phyloP scores from a whole-genome alignment of 1,140 invertebrate species.

The Trichomalopsis sarcophagae region DNA sequence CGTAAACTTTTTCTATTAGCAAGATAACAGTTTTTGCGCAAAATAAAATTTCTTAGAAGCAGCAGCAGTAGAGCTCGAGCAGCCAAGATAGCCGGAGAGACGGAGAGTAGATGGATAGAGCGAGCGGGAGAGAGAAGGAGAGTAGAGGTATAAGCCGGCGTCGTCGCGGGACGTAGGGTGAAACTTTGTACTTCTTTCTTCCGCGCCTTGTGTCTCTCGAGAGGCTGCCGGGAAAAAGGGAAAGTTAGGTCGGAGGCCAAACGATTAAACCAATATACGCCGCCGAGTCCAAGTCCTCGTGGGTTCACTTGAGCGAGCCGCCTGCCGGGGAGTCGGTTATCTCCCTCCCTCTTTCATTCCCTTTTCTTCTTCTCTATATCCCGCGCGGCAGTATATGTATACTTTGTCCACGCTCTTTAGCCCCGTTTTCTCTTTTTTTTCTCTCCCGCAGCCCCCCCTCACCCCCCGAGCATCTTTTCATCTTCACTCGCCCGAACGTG shows the following conservation, averaged over 20 bases:
- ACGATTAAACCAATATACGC: constrained; percentile 51
- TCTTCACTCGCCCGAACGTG: not conserved
- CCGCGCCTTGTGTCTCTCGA: constrained; percentile 29
- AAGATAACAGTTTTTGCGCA: constrained; percentile 41
- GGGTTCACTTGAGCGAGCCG: not conserved
- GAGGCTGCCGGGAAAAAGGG: constrained; percentile 40
- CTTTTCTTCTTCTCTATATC: not conserved
- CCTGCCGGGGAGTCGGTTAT: not conserved
- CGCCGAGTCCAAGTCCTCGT: constrained; percentile 1
- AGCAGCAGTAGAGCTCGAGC: not conserved
- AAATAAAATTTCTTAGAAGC: constrained; percentile 44
- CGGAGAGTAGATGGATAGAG: not conserved
- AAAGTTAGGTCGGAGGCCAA: constrained; percentile 44
- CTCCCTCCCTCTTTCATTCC: not conserved
- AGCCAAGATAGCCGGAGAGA: not conserved
- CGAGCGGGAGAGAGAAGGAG: not conserved
- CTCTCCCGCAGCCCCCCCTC: not conserved
- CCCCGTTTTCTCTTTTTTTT: not conserved
- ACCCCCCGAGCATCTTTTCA: constrained; percentile 1
- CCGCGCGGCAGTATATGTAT: not conserved
- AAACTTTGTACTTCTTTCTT: constrained; percentile 51
- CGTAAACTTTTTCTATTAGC: constrained; percentile 50
- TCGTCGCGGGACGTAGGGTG: constrained; percentile 15
- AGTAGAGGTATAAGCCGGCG: constrained; percentile 47
- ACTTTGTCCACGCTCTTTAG: not conserved